Evolutionary conservation across 2,113 vertebrate genomes (phyloP), one percentile per base, ranked within the genome.

Genomic region (Alexandromys fortis): DNA sequence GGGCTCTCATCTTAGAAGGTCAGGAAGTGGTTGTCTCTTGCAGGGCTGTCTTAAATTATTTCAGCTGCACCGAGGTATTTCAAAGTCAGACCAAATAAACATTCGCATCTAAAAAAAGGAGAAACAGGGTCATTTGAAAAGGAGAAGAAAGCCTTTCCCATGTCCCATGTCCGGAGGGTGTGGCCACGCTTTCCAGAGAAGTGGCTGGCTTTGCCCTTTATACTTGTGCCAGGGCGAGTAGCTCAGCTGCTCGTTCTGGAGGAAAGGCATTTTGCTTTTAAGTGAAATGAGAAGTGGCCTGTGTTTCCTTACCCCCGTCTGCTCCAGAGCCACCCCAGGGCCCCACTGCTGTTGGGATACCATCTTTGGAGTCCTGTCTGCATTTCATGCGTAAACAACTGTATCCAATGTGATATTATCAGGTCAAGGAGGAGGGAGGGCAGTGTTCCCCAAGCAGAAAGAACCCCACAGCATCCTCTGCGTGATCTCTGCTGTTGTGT

Each of bases 31-130:
- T 92, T 8, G n/a, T 68, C 88, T 94, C 90, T 55, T 16, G 86
- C 76, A 14, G 38, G 65, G 91, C 76, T 58, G 91, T 38, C 94
- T 94, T 45, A 88, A 95, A 96, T 97, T 96, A 94, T 97, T 97
- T 95, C 97, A 97, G 97, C 94, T 95, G 97, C 86, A 68, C 81
- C 0, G 47, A 95, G 67, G 95, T 70, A 96, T 95, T 97, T 96
- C 90, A 92, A 77, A 97, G 94, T 95, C 88, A 96, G 94, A 97
- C 94, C 96, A 97, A 97, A 97, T 91, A 97, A 98, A 97, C 96
- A 96, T 86, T 96, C 89, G 96, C 76, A 92, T 96, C 95, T 96
- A 96, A 95, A 97, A 95, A 95, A 96, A 94, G 92, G 96, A 78
- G 10, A 96, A 96, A 88, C 75, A 38, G 87, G 93, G 95, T 94